Evolutionary conservation across 2,797 vertebrate genomes (phyloP).

Genomic region (Triplophysa bombifrons): DNA sequence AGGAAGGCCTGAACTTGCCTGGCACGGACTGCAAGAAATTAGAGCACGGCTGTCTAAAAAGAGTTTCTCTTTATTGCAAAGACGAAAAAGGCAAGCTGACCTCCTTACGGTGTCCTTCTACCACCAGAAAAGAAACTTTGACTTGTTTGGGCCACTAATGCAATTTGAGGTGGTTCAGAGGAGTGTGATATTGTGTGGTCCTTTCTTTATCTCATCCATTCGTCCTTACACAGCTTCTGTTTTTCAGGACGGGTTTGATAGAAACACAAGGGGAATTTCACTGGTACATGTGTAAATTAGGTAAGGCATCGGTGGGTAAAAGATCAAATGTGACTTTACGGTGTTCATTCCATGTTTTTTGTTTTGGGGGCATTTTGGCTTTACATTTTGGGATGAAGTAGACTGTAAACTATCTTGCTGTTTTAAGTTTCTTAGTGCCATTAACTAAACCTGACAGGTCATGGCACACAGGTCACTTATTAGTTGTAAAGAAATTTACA

Average conservation of each 20-base stretch:
- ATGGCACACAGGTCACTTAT: too few species aligned
- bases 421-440: too few species aligned
- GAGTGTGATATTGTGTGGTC: slow-evolving; percentile 32
- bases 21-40: slow-evolving; percentile 58
- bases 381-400: neutral
- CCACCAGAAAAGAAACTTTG: slow-evolving; percentile 42
- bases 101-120: slow-evolving; percentile 52
- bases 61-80: slow-evolving; percentile 42
- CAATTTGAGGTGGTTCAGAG: slow-evolving; percentile 12
- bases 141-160: slow-evolving; percentile 53
- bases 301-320: neutral
- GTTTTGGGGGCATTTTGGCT: neutral
- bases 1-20: slow-evolving; percentile 60
- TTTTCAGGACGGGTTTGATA: slow-evolving; percentile 27
- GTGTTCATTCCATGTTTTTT: neutral
- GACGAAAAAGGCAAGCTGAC: slow-evolving; percentile 43
- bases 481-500: too few species aligned
- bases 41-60: slow-evolving; percentile 57
- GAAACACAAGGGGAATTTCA: slow-evolving; percentile 1
- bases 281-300: neutral
- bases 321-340: slow-evolving; percentile 2
- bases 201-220: slow-evolving; percentile 34
- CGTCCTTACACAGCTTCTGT: slow-evolving; percentile 27
- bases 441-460: too few species aligned
- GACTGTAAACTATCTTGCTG: too few species aligned